Conservation (phyloP, 2,888 invertebrate species). For the Lasioglossum pauxillum region DNA sequence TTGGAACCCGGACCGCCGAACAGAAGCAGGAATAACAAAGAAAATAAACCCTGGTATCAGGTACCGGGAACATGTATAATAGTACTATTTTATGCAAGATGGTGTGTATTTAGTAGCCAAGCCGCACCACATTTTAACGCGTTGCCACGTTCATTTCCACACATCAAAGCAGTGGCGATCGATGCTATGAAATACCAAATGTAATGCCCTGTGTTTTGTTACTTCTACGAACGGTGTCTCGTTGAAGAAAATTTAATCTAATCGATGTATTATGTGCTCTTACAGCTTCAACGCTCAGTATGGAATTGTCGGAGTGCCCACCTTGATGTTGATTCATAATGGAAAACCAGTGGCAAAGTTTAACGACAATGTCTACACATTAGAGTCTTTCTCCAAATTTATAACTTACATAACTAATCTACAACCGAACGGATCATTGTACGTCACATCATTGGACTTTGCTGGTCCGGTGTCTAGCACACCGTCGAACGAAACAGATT, state of each 20-base stretch:
- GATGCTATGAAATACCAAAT: conserved; percentile 93
- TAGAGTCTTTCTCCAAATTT: conserved; percentile 92
- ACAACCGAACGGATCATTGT: conserved; percentile 87
- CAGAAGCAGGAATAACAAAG: conserved; percentile 83
- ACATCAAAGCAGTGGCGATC: conserved; percentile 94
- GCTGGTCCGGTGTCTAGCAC: conserved; percentile 92
- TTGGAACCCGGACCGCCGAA: conserved; percentile 88
- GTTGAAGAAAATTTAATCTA: background rate
- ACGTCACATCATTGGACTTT: conserved; percentile 91
- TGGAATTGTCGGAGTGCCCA: conserved; percentile 96
- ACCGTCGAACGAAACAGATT: conserved; percentile 92
- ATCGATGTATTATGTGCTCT: background rate
- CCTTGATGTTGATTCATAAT: conserved; percentile 95
- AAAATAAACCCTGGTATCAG: conserved; percentile 84
- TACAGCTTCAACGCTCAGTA: conserved; percentile 93
- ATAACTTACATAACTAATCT: conserved; percentile 91
- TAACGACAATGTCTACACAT: conserved; percentile 92
- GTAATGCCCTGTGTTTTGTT: conserved; percentile 76
- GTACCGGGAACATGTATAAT: conserved; percentile 89
- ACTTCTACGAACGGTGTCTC: background rate
- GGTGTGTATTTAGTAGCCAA: conserved; percentile 95
- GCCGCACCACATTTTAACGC: conserved; percentile 97
- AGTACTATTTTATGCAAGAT: conserved; percentile 95
- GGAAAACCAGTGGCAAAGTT: conserved; percentile 94
- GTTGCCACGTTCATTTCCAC: conserved; percentile 93